Conservation (phyloP, 2,888 invertebrate genomes). For the Aspidiotus rigidus region DNA sequence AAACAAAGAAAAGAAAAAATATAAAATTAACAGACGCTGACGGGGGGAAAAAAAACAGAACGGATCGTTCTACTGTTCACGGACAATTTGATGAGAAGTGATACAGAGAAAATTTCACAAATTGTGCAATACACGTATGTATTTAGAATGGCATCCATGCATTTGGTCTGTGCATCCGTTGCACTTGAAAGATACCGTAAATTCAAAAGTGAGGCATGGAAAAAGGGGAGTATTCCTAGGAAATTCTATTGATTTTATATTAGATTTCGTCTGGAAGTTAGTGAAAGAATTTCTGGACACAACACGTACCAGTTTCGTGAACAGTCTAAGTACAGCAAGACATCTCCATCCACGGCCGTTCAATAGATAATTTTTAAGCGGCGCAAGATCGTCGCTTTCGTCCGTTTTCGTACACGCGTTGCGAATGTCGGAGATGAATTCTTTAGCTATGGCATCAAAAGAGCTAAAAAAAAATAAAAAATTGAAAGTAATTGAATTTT, state of each 20-base stretch:
- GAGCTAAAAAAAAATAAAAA: slow-evolving; percentile 43
- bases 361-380: slow-evolving; percentile 50
- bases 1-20: background rate
- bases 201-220: no score
- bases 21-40: background rate
- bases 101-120: no score
- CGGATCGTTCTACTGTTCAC: no score
- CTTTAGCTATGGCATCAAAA: slow-evolving; percentile 54
- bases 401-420: slow-evolving; percentile 43
- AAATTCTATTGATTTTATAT: no score
- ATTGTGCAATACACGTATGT: background rate
- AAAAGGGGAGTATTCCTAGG: no score
- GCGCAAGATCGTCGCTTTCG: slow-evolving; percentile 43
- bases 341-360: slow-evolving; percentile 55
- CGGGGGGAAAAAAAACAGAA: background rate
- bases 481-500: slow-evolving; percentile 19
- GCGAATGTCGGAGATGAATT: slow-evolving; percentile 55
- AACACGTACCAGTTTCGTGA: slow-evolving; percentile 49
- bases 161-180: no score
- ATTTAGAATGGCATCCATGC: no score
- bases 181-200: no score
- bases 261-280: no score
- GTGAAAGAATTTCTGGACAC: no score
- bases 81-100: no score
- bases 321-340: slow-evolving; percentile 49